phyloP scores from a whole-genome alignment of 2,888 invertebrate species.

The Cephalotes varians region DNA sequence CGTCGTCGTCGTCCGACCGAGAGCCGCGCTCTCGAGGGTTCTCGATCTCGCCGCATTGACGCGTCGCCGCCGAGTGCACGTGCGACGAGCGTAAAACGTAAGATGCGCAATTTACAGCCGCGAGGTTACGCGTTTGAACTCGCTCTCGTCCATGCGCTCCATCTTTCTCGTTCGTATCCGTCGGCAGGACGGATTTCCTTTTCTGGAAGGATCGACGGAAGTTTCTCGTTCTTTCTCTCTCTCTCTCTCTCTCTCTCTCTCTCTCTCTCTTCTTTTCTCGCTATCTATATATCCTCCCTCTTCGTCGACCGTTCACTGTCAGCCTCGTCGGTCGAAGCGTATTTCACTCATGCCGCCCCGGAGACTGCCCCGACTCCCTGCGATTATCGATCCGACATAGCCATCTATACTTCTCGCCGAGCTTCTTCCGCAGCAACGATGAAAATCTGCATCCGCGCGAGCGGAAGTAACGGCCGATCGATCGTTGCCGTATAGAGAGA shows the following conservation, averaged over 20 bases:
- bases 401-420: conserved; percentile 26
- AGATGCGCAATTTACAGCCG: conserved; percentile 60
- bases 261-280: neutral
- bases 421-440: conserved; percentile 23
- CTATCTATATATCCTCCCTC: neutral
- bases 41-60: conserved; percentile 71
- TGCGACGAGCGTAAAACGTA: conserved; percentile 52
- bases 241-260: conserved; percentile 9
- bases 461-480: conserved; percentile 43
- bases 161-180: neutral
- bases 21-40: neutral
- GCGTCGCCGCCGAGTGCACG: conserved; percentile 75
- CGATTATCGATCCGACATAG: conserved; percentile 39
- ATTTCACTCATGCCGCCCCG: conserved; percentile 27
- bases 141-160: conserved; percentile 4
- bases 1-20: conserved; percentile 12
- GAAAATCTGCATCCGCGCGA: conserved; percentile 40
- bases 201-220: conserved; percentile 45
- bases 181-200: conserved; percentile 47
- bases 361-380: conserved; percentile 18
- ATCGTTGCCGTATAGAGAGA: conserved; percentile 5
- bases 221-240: neutral
- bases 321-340: conserved; percentile 23
- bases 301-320: conserved; percentile 11
- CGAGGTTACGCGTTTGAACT: conserved; percentile 18